Evolutionary conservation across 2,888 invertebrate genomes (phyloP).

Genomic region (Agrotis ipsilon): DNA sequence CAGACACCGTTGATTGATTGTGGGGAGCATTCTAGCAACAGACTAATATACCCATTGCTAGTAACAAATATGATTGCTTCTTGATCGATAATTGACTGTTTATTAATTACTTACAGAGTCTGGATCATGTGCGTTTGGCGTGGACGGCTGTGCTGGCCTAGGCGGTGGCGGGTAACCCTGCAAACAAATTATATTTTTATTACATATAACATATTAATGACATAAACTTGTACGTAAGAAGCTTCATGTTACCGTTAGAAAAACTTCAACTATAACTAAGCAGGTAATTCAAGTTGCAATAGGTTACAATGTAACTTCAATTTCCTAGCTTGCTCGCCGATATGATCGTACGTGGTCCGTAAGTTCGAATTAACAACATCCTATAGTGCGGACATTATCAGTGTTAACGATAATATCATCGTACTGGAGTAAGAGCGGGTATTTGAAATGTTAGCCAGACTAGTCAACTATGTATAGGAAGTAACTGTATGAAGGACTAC

Average conservation of each 20-base stretch:
- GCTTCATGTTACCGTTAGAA: slow-evolving; percentile 9
- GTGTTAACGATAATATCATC: slow-evolving; percentile 41
- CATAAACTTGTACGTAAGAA: too few relatives aligned
- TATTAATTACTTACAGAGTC: slow-evolving; percentile 92
- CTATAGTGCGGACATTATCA: slow-evolving; percentile 42
- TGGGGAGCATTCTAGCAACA: slow-evolving; percentile 50
- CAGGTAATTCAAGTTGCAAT: slow-evolving; percentile 34
- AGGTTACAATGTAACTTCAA: slow-evolving; percentile 44
- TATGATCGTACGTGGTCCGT: slow-evolving; percentile 39
- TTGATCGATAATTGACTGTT: slow-evolving; percentile 51
- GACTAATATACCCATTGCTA: slow-evolving; percentile 42
- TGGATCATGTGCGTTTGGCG: slow-evolving; percentile 95
- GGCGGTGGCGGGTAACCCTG: slow-evolving; percentile 94
- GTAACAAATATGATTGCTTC: slow-evolving; percentile 52
- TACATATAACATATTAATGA: too few relatives aligned
- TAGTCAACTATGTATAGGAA: slow-evolving; percentile 33
- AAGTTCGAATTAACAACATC: slow-evolving; percentile 54
- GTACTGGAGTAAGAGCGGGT: slow-evolving; percentile 22
- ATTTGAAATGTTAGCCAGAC: slow-evolving; percentile 41
- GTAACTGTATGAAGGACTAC: slow-evolving; percentile 39
- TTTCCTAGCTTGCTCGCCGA: slow-evolving; percentile 33
- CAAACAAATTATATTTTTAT: slow-evolving; percentile 47
- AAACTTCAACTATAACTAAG: slow-evolving; percentile 30
- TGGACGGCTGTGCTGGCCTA: slow-evolving; percentile 94
- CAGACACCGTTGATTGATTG: slow-evolving; percentile 75